Conservation (phyloP, 2,113 vertebrate genomes). For the Brachypteracias leptosomus region DNA sequence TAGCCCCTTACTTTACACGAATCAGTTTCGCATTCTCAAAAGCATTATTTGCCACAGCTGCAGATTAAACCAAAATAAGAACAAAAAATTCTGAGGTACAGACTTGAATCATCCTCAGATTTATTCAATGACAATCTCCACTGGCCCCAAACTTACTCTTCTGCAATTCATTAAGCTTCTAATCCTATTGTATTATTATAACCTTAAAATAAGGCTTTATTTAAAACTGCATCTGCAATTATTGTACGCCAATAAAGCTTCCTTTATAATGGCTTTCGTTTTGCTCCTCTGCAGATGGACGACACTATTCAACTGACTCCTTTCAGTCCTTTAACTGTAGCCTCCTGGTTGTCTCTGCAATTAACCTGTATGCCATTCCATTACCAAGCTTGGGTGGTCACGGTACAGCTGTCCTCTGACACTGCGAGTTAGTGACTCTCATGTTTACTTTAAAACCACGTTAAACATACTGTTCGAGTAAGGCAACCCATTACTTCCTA, state of each 20-base stretch:
- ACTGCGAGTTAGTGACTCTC: slow-evolving; percentile 17
- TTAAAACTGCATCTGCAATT: neutral
- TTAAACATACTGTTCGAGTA: slow-evolving; percentile 18
- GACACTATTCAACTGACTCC: neutral
- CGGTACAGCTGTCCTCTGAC: slow-evolving; percentile 23
- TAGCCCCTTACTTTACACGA: neutral
- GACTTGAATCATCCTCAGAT: neutral
- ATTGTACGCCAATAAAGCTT: neutral
- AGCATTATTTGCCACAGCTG: neutral
- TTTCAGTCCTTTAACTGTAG: slow-evolving; percentile 13
- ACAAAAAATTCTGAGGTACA: neutral
- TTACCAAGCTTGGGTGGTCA: slow-evolving; percentile 5
- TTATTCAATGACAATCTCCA: neutral
- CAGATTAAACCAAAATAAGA: neutral
- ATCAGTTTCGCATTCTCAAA: neutral
- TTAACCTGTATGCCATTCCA: slow-evolving; percentile 54
- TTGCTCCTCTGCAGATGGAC: neutral
- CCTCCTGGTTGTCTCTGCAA: slow-evolving; percentile 30
- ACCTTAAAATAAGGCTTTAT: neutral
- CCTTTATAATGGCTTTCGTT: neutral
- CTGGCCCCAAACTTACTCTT: neutral
- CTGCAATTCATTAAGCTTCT: neutral
- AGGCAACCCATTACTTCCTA: slow-evolving; percentile 44
- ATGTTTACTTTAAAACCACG: slow-evolving; percentile 11
- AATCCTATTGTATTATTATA: neutral